These are phyloP conservation scores for Nanorana parkeri DNA, from an alignment of 2,113 vertebrate genomes.

Conservation along the genomic window DNA sequence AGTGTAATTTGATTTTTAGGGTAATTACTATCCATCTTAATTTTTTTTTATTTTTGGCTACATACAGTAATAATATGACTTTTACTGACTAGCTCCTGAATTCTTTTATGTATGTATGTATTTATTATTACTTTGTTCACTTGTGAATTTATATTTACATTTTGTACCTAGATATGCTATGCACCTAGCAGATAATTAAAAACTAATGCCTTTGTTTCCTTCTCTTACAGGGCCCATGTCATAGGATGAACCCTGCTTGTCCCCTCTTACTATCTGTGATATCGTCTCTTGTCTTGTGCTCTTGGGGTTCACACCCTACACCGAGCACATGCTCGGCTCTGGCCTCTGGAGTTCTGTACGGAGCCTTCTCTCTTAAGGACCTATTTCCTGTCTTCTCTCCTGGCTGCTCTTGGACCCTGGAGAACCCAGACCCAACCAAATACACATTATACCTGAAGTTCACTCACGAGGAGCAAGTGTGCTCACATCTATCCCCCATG, in stretches of 20 bases:
- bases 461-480: conserved; percentile 89
- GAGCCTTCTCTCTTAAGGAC: conserved; percentile 97
- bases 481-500: conserved; percentile 88
- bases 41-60: no score
- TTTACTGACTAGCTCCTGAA: no score
- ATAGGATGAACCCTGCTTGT: conserved; percentile 99
- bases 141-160: background rate
- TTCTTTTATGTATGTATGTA: no score
- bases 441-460: conserved; percentile 98
- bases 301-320: conserved; percentile 81
- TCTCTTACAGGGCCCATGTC: conserved; percentile 91
- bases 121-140: no score
- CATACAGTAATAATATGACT: no score
- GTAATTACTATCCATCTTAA: no score
- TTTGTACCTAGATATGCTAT: background rate
- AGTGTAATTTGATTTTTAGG: no score
- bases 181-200: background rate
- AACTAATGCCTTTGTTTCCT: conserved; percentile 50
- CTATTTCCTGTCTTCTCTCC: conserved; percentile 90
- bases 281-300: conserved; percentile 90
- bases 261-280: conserved; percentile 99
- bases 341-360: conserved; percentile 95
- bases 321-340: conserved; percentile 93
- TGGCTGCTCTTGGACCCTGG: conserved; percentile 97
- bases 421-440: conserved; percentile 98